Conservation (phyloP, 1,140 invertebrate genomes). For the Anastrepha obliqua region DNA sequence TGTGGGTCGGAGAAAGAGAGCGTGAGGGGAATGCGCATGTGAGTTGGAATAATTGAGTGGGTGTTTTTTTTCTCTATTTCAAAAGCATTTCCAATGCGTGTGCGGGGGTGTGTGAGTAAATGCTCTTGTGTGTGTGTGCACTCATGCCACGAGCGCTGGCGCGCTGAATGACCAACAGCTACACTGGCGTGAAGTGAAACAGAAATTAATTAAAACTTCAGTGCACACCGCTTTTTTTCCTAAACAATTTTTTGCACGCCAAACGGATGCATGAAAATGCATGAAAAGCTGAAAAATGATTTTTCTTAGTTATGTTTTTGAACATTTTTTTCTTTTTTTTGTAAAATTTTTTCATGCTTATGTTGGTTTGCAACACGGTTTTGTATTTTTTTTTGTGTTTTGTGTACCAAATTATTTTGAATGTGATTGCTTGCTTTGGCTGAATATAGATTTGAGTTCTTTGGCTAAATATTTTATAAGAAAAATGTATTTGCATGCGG, state of each 20-base stretch:
- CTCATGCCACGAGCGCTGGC: background rate
- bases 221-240: background rate
- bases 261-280: background rate
- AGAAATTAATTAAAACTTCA: constrained; percentile 39
- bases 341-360: background rate
- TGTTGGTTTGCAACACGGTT: background rate
- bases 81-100: background rate
- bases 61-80: background rate
- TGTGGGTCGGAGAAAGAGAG: background rate
- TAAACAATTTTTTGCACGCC: background rate
- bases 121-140: background rate
- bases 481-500: too few relatives aligned
- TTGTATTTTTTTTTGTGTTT: too few relatives aligned
- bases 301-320: constrained; percentile 4
- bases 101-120: background rate
- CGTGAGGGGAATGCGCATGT: background rate
- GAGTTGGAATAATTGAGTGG: background rate
- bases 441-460: too few relatives aligned
- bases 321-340: background rate
- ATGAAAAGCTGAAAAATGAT: background rate
- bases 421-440: too few relatives aligned
- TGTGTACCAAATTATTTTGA: too few relatives aligned
- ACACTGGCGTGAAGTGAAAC: background rate
- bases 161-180: background rate
- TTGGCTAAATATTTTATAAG: too few relatives aligned